These are phyloP conservation scores for Eutolmus rufibarbis DNA, from an alignment of 2,888 invertebrate genomes.

Conservation along the genomic window DNA sequence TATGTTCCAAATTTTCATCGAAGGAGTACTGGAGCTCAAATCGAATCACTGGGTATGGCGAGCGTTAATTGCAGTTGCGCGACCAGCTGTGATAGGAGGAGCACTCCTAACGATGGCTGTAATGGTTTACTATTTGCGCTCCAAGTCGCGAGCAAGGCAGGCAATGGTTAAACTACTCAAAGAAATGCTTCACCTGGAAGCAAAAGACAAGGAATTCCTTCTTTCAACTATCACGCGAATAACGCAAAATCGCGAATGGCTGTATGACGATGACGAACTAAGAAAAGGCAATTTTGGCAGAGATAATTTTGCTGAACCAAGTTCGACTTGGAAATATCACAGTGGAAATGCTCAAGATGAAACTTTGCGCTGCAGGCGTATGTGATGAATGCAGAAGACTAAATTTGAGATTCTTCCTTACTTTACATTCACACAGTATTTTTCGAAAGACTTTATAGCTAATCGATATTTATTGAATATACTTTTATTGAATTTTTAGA, in stretches of 20 bases:
- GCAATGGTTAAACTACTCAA: slow-evolving; percentile 69
- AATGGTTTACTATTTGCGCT: slow-evolving; percentile 70
- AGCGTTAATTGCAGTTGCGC: slow-evolving; percentile 64
- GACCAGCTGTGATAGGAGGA: slow-evolving; percentile 70
- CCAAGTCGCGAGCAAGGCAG: slow-evolving; percentile 69
- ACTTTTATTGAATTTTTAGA: slow-evolving; percentile 17
- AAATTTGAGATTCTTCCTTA: neutral
- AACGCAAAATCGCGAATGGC: slow-evolving; percentile 63
- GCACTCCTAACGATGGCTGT: slow-evolving; percentile 69
- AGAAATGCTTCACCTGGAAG: slow-evolving; percentile 71
- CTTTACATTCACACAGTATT: slow-evolving; percentile 7
- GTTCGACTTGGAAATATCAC: slow-evolving; percentile 65
- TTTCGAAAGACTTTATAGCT: slow-evolving; percentile 23
- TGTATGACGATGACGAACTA: slow-evolving; percentile 49
- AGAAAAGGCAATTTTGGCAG: slow-evolving; percentile 23
- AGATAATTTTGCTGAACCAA: slow-evolving; percentile 56
- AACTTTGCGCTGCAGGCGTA: slow-evolving; percentile 38
- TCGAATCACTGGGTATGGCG: slow-evolving; percentile 63
- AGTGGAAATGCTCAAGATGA: slow-evolving; percentile 20
- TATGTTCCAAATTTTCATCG: slow-evolving; percentile 68
- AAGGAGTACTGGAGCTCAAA: slow-evolving; percentile 66
- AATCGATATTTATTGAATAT: slow-evolving; percentile 28
- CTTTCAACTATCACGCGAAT: slow-evolving; percentile 69
- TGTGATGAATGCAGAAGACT: slow-evolving; percentile 7
- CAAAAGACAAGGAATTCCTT: slow-evolving; percentile 75